Evolutionary conservation across 2,797 vertebrate species (phyloP).

Genomic region (Girardinus metallicus): DNA sequence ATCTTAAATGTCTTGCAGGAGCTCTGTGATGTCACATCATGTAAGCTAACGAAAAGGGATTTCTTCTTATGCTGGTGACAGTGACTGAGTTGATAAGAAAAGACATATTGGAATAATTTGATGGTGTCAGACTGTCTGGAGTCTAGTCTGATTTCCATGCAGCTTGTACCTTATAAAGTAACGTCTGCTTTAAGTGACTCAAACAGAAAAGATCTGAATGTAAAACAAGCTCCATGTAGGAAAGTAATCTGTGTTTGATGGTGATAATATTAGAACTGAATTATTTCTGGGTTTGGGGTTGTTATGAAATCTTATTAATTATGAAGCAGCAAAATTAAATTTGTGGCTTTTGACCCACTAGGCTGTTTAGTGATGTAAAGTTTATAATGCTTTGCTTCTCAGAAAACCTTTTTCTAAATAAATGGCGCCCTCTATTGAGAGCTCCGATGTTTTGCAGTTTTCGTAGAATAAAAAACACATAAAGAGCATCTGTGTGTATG

Average conservation of each 20-base stretch:
- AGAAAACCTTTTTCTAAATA: conserved; percentile 22
- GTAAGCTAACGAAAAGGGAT: conserved; percentile 55
- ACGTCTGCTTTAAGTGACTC: not conserved
- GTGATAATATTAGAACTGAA: conserved; percentile 16
- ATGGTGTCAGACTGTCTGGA: conserved; percentile 46
- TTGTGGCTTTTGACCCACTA: conserved; percentile 2
- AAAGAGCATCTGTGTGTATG: too few relatives aligned
- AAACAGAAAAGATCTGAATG: not conserved
- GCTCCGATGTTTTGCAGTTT: conserved; percentile 1
- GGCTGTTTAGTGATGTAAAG: not conserved
- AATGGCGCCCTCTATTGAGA: conserved; percentile 71
- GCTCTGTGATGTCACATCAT: conserved; percentile 23
- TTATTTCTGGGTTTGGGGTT: conserved; percentile 19
- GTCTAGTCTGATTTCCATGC: conserved; percentile 27
- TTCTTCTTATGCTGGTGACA: conserved; percentile 58
- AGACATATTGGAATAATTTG: conserved; percentile 36
- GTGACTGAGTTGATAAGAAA: conserved; percentile 56
- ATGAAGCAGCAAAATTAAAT: not conserved
- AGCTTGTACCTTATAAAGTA: not conserved
- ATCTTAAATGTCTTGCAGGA: conserved; percentile 39
- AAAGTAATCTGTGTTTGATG: not conserved
- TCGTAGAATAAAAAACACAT: not conserved
- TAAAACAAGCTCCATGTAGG: not conserved
- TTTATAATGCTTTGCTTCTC: not conserved
- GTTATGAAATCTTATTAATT: conserved; percentile 16